Percentiles rank a stretch among this genome's conserved stretches.
phyloP scores from a whole-genome alignment of 2,113 vertebrate species.

The Cyprinus carpio region DNA sequence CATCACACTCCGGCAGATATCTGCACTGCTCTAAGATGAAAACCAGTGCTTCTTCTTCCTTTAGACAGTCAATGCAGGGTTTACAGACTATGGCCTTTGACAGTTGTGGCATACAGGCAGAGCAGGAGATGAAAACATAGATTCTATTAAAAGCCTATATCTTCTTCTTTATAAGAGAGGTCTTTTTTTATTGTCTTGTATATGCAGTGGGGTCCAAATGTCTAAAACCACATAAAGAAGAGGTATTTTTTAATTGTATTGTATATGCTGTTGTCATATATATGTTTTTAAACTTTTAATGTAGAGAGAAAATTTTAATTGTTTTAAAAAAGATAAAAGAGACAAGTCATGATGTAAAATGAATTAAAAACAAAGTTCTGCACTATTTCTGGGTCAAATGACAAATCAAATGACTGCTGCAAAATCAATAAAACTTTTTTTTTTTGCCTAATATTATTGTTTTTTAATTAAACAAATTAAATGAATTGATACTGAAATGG shows the following conservation, averaged over 20 bases:
- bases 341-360: neutral
- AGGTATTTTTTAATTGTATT: too few species aligned
- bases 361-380: neutral
- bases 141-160: slow-evolving; percentile 7
- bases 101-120: neutral
- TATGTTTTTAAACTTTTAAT: too few species aligned
- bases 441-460: neutral
- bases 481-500: neutral
- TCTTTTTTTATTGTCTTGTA: neutral
- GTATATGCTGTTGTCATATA: too few species aligned
- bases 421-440: neutral
- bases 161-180: neutral
- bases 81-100: slow-evolving; percentile 15
- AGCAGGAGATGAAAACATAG: slow-evolving; percentile 5
- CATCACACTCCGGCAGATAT: slow-evolving; percentile 14
- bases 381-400: neutral
- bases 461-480: neutral
- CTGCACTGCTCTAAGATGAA: neutral
- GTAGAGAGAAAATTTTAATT: too few species aligned
- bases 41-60: neutral
- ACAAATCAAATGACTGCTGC: neutral
- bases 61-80: neutral
- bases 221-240: neutral
- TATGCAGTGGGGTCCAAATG: neutral
- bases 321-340: too few species aligned